Evolutionary conservation across 1,140 invertebrate species (phyloP).

Genomic region (Frieseomelitta varia): DNA sequence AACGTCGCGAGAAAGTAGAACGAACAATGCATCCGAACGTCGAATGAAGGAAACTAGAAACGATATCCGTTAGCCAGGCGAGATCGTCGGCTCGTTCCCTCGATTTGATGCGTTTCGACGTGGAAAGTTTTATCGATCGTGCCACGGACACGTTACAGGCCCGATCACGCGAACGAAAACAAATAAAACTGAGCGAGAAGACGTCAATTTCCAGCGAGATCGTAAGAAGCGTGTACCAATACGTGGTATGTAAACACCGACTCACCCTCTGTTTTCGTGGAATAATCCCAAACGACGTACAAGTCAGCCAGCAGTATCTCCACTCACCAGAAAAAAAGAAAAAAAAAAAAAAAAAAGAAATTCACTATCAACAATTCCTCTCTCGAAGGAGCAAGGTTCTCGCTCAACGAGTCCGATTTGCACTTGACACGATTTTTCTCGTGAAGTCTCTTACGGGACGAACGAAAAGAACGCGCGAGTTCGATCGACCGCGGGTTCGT

Average conservation of each 20-base stretch:
- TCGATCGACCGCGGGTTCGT: background rate
- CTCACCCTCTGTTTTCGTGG: background rate
- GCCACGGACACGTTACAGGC: background rate
- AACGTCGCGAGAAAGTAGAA: background rate
- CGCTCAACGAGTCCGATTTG: background rate
- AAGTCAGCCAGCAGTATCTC: background rate
- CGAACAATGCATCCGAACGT: background rate
- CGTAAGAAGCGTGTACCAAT: background rate
- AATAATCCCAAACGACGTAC: slow-evolving; percentile 1
- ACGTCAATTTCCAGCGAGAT: background rate
- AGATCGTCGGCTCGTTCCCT: background rate
- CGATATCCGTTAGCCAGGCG: background rate
- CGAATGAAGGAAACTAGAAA: background rate
- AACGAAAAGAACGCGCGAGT: background rate
- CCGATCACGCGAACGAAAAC: background rate
- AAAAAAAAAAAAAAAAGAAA: background rate
- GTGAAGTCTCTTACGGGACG: background rate
- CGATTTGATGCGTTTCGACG: background rate
- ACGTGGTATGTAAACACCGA: background rate
- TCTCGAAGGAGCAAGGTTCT: no score
- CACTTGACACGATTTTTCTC: background rate
- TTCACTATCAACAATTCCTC: background rate
- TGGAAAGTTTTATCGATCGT: background rate
- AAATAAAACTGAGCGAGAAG: no score
- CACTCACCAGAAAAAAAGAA: background rate